Conservation (phyloP, 2,113 vertebrate species). For the Microcebus jonahi region DNA sequence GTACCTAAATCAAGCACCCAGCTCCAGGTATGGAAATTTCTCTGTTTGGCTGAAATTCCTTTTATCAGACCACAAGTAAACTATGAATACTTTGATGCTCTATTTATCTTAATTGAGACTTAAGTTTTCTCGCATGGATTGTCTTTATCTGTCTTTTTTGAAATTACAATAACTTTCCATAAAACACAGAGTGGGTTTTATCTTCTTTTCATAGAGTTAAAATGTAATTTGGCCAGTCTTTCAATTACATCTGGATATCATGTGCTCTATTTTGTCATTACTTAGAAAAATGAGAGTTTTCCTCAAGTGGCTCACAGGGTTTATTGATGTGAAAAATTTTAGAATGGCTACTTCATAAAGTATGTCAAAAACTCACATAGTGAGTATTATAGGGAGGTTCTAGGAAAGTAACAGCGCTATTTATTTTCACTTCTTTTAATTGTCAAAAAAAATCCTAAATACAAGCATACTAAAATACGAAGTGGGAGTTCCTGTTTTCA, state of each 20-base stretch:
- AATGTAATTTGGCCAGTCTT: background rate
- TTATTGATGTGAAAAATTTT: background rate
- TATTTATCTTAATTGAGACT: constrained; percentile 12
- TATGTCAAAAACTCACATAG: background rate
- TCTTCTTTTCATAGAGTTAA: background rate
- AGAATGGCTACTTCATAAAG: background rate
- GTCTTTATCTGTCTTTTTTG: background rate
- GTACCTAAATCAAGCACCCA: background rate
- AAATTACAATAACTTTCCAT: background rate
- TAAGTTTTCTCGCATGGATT: background rate
- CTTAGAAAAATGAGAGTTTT: background rate
- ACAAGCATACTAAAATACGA: background rate
- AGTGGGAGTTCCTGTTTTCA: background rate
- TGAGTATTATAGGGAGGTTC: background rate
- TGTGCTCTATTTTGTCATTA: background rate
- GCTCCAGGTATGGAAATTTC: background rate
- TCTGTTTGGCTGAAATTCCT: background rate
- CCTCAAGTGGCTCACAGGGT: background rate
- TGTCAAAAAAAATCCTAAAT: background rate
- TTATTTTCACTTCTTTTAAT: constrained; percentile 1
- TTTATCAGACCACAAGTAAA: background rate
- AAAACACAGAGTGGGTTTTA: background rate
- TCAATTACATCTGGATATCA: background rate
- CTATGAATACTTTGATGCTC: background rate
- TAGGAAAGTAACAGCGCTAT: background rate